These are phyloP conservation scores for Micoletzkya japonica DNA, from an alignment of 2,888 invertebrate genomes.

Conservation along the genomic window DNA sequence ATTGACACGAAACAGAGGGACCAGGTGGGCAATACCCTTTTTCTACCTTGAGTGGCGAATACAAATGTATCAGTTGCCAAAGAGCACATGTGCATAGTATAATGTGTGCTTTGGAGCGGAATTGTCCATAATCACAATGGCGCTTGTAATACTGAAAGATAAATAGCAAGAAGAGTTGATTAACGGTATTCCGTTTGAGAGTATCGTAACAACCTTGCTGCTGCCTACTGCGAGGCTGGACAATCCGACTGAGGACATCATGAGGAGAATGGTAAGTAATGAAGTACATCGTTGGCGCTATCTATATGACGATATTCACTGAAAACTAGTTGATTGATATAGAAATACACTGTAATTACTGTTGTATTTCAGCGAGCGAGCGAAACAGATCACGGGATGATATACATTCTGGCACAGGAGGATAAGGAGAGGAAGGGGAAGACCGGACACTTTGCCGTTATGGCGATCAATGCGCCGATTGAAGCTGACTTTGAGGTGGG, in stretches of 20 bases:
- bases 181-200: neutral
- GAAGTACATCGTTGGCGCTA: neutral
- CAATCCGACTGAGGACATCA: constrained; percentile 33
- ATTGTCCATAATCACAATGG: too few species aligned
- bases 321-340: neutral
- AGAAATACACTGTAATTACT: constrained; percentile 67
- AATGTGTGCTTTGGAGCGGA: too few species aligned
- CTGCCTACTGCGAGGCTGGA: constrained; percentile 20
- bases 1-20: constrained; percentile 3
- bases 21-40: constrained; percentile 14
- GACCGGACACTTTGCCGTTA: constrained; percentile 18
- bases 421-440: constrained; percentile 42
- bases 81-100: too few species aligned
- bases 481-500: constrained; percentile 17
- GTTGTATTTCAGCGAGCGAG: constrained; percentile 84
- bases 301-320: neutral
- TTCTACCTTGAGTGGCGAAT: too few species aligned
- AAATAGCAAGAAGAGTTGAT: neutral
- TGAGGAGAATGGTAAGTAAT: constrained; percentile 37
- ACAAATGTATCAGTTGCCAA: too few species aligned
- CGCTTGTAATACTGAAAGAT: too few species aligned
- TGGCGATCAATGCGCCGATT: constrained; percentile 22
- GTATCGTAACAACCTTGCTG: constrained; percentile 17
- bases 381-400: constrained; percentile 84
- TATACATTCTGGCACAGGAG: constrained; percentile 70